phyloP scores from a whole-genome alignment of 64 coral and sea anemone species.

The Actinia equina region DNA sequence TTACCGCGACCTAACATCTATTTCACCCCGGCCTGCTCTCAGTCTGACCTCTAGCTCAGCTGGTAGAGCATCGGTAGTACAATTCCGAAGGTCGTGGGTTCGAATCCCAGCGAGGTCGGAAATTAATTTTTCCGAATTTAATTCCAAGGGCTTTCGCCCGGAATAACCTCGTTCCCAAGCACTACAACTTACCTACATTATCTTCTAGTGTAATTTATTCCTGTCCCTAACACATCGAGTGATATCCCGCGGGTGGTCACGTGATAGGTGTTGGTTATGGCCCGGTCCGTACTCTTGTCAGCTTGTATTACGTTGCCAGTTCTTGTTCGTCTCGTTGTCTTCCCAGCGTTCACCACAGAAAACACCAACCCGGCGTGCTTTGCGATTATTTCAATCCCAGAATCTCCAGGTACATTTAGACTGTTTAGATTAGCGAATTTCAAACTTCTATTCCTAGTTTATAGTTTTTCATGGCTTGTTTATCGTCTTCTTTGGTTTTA shows the following conservation, averaged over 20 bases:
- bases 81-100: no score
- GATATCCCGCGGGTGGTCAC: neutral
- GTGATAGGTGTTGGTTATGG: neutral
- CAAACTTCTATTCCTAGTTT: neutral
- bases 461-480: neutral
- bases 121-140: no score
- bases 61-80: no score
- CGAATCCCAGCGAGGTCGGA: no score
- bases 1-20: no score
- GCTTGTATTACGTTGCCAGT: neutral
- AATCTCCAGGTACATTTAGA: conserved; percentile 42
- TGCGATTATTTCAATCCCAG: conserved; percentile 56
- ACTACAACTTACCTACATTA: no score
- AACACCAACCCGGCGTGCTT: conserved; percentile 65
- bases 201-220: neutral
- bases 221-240: neutral
- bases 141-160: no score
- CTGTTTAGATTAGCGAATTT: neutral
- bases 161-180: no score
- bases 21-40: no score
- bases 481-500: neutral
- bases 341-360: conserved; percentile 69
- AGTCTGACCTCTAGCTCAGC: no score
- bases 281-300: neutral
- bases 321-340: conserved; percentile 35